phyloP scores from a whole-genome alignment of 2,113 vertebrate species.

The Danio rerio region GRCz12tu NC_133198.1:26121001-26121500 shows the following conservation, averaged over 20 bases:
- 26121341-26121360: conserved; percentile 20
- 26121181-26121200: conserved; percentile 66
- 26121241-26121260: background rate
- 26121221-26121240: background rate
- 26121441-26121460: background rate
- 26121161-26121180: conserved; percentile 58
- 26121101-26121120: conserved; percentile 15
- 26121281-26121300: background rate
- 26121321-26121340: background rate
- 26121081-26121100: conserved; percentile 41
- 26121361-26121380: background rate
- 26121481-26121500: background rate
- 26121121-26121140: background rate
- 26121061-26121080: conserved; percentile 68
- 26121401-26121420: background rate
- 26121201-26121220: conserved; percentile 68
- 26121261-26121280: background rate
- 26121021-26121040: background rate
- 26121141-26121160: conserved; percentile 65
- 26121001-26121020: conserved; percentile 48
- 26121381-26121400: conserved; percentile 15
- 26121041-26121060: conserved; percentile 59
- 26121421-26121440: background rate
- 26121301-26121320: background rate
- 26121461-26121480: background rate